phyloP scores from a whole-genome alignment of 2,888 invertebrate species.

The Nomada fabriciana region DNA sequence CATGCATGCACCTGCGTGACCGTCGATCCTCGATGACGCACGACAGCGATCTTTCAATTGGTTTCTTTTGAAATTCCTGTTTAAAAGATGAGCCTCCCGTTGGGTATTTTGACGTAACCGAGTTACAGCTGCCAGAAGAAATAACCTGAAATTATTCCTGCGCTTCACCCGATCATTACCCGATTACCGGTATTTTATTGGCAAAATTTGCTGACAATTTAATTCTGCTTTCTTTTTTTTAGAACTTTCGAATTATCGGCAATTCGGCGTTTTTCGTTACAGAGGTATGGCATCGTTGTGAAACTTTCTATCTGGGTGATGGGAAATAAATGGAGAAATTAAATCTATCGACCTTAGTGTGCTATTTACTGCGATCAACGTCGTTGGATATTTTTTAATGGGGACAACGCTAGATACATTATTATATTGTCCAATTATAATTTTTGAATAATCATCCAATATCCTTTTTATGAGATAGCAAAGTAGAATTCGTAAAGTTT shows the following conservation, averaged over 20 bases:
- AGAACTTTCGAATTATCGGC: neutral
- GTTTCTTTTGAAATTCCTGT: conserved; percentile 52
- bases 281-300: no score
- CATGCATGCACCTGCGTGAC: conserved; percentile 55
- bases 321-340: no score
- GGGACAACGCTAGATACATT: no score
- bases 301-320: neutral
- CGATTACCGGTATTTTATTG: neutral
- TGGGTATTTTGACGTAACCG: conserved; percentile 29
- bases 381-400: no score
- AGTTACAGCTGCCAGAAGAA: conserved; percentile 9
- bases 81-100: conserved; percentile 27
- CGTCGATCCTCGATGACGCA: neutral
- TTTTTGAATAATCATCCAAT: no score
- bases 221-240: neutral
- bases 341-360: no score
- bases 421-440: no score
- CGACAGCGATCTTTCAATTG: conserved; percentile 25
- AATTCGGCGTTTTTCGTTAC: neutral
- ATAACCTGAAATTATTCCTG: conserved; percentile 29
- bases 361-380: no score
- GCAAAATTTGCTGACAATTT: neutral
- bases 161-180: conserved; percentile 1
- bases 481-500: no score
- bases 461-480: no score